Base-by-base conservation (phyloP, 2,113 vertebrate genomes). In the Phyllopteryx taeniolatus region DNA sequence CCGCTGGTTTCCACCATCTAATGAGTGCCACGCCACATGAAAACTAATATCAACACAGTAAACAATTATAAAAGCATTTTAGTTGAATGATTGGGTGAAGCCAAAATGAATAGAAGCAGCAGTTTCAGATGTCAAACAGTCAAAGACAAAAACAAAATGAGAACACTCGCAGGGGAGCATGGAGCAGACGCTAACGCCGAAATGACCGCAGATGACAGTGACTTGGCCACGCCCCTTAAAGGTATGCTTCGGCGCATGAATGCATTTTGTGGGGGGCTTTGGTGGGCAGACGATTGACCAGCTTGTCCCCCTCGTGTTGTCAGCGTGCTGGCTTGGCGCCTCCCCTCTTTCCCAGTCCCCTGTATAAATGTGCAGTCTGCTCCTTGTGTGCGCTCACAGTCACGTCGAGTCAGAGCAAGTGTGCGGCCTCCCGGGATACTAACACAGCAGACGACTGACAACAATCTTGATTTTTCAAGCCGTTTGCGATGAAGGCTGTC, bases 401-500 rank as follows among this genome's bases (percentile, higher is more conserved):
- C 78, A 79, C 85, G 71, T 73, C 83, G 79, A 86, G 83, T 76
- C 42, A 74, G 77, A 82, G 72, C 72, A 85, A 59, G 77, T 71
- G 79, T 12, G 72, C 53, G 76, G 73, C 74, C 78, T 70, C 62
- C 46, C 80, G 86, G 86, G 88, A 92, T 87, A 86, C 85, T 86
- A 78, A 88, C 83, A 81, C 78, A 88, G 70, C 66, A 77, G 35
- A 85, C 76, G 70, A 27, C 27, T 1, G 27, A 27, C 27, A 27
- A 27, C 27, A 27, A 27, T 27, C 27, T 27, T 27, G 56, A 49
- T 66, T 77, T 47, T 61, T 27, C 35, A 61, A 46, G 59, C 82
- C 82, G 82, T 83, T 76, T 78, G 89, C 90, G 88, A 98, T 98
- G 97, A 98, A 98, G 92, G 96, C 96, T 85, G 93, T 96, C 85